phyloP scores from a whole-genome alignment of 2,797 vertebrate genomes.

The Mus minutoides region DNA sequence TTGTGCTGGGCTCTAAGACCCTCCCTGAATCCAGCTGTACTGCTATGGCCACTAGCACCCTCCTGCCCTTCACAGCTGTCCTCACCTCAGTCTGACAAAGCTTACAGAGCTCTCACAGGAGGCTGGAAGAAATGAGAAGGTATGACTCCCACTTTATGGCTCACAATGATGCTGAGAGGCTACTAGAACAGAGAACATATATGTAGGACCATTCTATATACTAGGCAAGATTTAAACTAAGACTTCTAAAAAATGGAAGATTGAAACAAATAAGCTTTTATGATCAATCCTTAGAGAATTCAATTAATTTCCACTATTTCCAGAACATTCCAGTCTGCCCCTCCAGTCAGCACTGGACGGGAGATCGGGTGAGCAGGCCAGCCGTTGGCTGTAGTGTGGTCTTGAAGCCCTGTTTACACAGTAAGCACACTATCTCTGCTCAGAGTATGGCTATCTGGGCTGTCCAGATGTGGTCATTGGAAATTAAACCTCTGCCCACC shows the following conservation, averaged over 20 bases:
- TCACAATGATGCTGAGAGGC: background rate
- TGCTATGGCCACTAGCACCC: background rate
- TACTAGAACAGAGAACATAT: background rate
- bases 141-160: background rate
- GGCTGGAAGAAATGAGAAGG: background rate
- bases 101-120: background rate
- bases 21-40: background rate
- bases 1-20: background rate
- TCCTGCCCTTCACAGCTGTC: background rate
- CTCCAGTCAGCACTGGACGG: background rate
- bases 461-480: background rate
- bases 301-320: background rate
- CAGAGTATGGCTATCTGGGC: background rate
- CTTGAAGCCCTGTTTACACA: background rate
- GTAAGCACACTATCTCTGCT: background rate
- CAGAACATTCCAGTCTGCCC: constrained; percentile 25
- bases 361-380: background rate
- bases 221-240: background rate
- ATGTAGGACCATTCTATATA: background rate
- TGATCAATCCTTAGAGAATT: constrained; percentile 31
- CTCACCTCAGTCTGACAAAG: background rate
- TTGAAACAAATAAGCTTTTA: background rate
- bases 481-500: background rate
- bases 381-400: background rate
- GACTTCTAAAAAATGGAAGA: constrained; percentile 3